These are phyloP conservation scores for Pterois miles DNA, from an alignment of 2,797 vertebrate species.

Conservation along the genomic window DNA sequence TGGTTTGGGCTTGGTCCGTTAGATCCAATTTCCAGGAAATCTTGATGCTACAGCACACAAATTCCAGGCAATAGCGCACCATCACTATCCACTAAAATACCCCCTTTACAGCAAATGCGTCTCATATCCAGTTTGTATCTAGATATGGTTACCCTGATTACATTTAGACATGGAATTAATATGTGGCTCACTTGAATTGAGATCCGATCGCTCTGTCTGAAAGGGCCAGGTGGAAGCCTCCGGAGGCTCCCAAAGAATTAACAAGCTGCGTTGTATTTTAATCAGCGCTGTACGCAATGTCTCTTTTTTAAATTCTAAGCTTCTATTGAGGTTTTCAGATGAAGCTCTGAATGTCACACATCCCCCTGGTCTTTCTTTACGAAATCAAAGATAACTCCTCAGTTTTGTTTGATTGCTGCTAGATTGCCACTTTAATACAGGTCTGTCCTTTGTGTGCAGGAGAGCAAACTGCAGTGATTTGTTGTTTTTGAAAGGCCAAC, in stretches of 20 bases:
- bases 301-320: accelerated
- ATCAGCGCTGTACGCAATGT: too few relatives aligned
- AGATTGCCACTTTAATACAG: too few relatives aligned
- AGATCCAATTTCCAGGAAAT: too few relatives aligned
- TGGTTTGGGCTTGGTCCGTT: neutral
- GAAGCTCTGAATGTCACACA: too few relatives aligned
- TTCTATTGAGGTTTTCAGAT: too few relatives aligned
- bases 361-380: too few relatives aligned
- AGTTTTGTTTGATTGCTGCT: too few relatives aligned
- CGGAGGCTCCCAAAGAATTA: neutral
- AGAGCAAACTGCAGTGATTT: too few relatives aligned
- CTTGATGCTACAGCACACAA: neutral
- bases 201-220: neutral
- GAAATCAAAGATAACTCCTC: too few relatives aligned
- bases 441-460: too few relatives aligned
- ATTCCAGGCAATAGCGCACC: neutral
- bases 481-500: too few relatives aligned
- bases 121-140: neutral
- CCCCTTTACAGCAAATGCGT: neutral
- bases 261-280: too few relatives aligned
- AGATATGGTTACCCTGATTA: neutral
- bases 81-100: neutral
- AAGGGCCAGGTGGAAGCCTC: neutral
- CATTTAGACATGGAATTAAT: neutral
- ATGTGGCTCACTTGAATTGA: neutral